phyloP scores from a whole-genome alignment of 2,888 invertebrate genomes.

The Oxyscelio sp. region DNA sequence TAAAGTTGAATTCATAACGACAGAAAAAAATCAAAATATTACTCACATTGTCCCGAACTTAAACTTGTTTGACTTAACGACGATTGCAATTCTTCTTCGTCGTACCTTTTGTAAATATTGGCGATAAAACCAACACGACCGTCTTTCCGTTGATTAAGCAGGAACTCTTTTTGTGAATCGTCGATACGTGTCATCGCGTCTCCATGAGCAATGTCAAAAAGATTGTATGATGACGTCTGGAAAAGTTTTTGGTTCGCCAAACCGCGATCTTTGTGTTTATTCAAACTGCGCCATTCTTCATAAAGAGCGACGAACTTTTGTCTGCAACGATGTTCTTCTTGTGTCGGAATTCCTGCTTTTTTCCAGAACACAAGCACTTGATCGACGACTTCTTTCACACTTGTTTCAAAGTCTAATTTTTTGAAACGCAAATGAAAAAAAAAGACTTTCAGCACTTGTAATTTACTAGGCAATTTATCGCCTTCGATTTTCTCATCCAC shows the following conservation, averaged over 20 bases:
- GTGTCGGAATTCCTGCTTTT: constrained; percentile 24
- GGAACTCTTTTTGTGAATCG: constrained; percentile 25
- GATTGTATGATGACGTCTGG: constrained; percentile 50
- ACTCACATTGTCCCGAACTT: constrained; percentile 8
- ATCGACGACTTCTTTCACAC: constrained; percentile 14
- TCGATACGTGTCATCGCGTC: constrained; percentile 58
- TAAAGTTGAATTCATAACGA: neutral
- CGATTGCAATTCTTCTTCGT: constrained; percentile 29
- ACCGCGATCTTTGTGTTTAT: constrained; percentile 21
- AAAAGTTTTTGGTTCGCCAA: constrained; percentile 59
- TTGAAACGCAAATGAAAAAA: constrained; percentile 17
- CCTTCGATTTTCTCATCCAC: constrained; percentile 3
- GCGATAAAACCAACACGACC: constrained; percentile 20
- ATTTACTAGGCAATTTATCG: neutral
- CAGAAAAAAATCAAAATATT: no score
- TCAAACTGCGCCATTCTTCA: constrained; percentile 20
- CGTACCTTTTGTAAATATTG: constrained; percentile 18
- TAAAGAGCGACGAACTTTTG: constrained; percentile 5
- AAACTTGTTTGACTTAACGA: constrained; percentile 9
- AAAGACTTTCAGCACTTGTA: neutral
- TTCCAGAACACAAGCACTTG: constrained; percentile 23
- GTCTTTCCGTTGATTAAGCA: constrained; percentile 31
- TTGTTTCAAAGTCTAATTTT: neutral
- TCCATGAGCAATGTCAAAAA: constrained; percentile 70
- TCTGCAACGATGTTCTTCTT: constrained; percentile 22